phyloP scores from a whole-genome alignment of 2,888 invertebrate species.

The Drosophila cognata region DNA sequence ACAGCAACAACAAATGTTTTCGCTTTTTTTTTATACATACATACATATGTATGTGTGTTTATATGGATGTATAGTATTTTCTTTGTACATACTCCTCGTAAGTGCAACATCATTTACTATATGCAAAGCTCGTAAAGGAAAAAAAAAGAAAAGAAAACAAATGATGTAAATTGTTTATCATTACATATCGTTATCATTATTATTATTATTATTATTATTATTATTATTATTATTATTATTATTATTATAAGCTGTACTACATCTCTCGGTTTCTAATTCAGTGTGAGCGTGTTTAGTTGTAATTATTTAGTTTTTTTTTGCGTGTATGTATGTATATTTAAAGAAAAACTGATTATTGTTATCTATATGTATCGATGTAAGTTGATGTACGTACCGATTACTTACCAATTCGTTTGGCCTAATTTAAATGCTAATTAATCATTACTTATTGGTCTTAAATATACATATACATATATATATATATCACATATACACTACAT shows the following conservation, averaged over 20 bases:
- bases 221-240: constrained; percentile 8
- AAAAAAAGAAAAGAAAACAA: constrained; percentile 3
- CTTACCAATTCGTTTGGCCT: constrained; percentile 42
- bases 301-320: constrained; percentile 33
- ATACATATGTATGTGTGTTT: constrained; percentile 33
- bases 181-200: constrained; percentile 53
- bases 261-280: constrained; percentile 39
- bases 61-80: constrained; percentile 21
- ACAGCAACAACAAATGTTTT: constrained; percentile 42
- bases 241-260: constrained; percentile 30
- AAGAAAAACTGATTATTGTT: constrained; percentile 43
- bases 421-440: constrained; percentile 54
- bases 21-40: constrained; percentile 35
- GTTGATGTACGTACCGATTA: constrained; percentile 54
- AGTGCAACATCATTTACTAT: constrained; percentile 43
- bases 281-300: constrained; percentile 25
- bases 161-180: constrained; percentile 68
- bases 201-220: constrained; percentile 1
- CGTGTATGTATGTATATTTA: constrained; percentile 36
- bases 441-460: constrained; percentile 40
- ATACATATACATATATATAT: constrained; percentile 16
- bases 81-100: constrained; percentile 14
- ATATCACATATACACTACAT: constrained; percentile 9
- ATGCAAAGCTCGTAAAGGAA: constrained; percentile 30
- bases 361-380: constrained; percentile 40